phyloP scores from a whole-genome alignment of 2,113 vertebrate species.

The Echinops telfairi region DNA sequence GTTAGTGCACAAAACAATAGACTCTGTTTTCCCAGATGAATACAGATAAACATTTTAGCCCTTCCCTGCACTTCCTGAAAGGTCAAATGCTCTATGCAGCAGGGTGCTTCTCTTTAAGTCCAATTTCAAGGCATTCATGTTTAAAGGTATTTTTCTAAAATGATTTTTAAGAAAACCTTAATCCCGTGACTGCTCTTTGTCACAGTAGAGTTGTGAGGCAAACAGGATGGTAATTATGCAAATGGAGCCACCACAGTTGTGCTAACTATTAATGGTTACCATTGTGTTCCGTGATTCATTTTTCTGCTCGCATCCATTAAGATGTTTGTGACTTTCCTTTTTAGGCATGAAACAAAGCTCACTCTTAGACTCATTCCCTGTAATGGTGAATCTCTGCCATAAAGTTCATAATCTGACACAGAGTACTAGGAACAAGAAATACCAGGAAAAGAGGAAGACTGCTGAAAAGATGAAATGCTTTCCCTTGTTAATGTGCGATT shows the following conservation, averaged over 20 bases:
- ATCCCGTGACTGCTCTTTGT: conserved; percentile 3
- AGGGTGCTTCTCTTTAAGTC: neutral
- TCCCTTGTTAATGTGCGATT: conserved; percentile 14
- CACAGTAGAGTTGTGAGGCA: conserved; percentile 38
- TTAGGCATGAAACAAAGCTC: conserved; percentile 12
- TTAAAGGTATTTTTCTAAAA: conserved; percentile 37
- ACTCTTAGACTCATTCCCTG: neutral
- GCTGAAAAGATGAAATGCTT: neutral
- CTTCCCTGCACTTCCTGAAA: conserved; percentile 46
- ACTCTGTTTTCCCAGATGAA: neutral
- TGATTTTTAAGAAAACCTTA: neutral
- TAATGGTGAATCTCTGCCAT: conserved; percentile 32
- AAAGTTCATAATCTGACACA: neutral
- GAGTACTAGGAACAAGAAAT: conserved; percentile 43
- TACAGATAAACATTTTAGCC: neutral
- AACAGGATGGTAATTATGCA: conserved; percentile 46
- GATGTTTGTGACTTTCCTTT: conserved; percentile 8
- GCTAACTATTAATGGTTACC: conserved; percentile 43
- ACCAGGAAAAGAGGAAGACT: neutral
- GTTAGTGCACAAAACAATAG: conserved; percentile 3
- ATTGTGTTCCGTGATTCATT: conserved; percentile 33
- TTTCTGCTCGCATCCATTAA: conserved; percentile 23
- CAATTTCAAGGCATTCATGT: neutral
- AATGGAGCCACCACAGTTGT: conserved; percentile 20
- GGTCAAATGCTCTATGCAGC: neutral